A percentile compares a stretch with the other conserved stretches of the same genome.
Conservation (phyloP, 2,888 invertebrate species). For the Plebejus melissa region DNA sequence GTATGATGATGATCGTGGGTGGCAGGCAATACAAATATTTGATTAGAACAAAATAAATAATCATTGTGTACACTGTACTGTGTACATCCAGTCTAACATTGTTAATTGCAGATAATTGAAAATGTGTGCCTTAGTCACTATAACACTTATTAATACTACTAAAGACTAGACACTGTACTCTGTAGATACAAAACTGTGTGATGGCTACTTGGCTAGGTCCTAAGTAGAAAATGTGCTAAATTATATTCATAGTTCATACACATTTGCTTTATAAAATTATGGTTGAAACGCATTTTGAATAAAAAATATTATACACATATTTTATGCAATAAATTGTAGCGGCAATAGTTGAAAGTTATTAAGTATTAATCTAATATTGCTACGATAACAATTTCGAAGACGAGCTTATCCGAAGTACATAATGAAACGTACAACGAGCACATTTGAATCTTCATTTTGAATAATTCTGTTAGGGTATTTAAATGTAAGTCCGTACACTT, state of each 20-base stretch:
- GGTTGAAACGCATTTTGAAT: too few species aligned
- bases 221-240: not conserved
- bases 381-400: not conserved
- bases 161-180: too few species aligned
- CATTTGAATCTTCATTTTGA: slow-evolving; percentile 12
- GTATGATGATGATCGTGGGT: not conserved
- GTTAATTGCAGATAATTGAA: slow-evolving; percentile 9
- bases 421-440: not conserved
- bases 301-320: too few species aligned
- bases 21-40: slow-evolving; percentile 12
- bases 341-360: too few species aligned
- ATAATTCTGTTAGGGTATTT: slow-evolving; percentile 1
- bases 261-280: too few species aligned
- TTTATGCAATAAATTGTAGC: too few species aligned
- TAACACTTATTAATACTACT: not conserved
- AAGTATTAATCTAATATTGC: not conserved
- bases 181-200: not conserved
- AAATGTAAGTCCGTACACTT: slow-evolving; percentile 7
- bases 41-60: slow-evolving; percentile 1
- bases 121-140: not conserved
- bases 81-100: not conserved
- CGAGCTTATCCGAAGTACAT: not conserved
- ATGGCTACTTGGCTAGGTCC: not conserved
- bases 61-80: not conserved
- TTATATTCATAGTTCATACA: too few species aligned